Evolutionary conservation across 2,888 invertebrate species (phyloP).

Genomic region (Horisme vitalbata): DNA sequence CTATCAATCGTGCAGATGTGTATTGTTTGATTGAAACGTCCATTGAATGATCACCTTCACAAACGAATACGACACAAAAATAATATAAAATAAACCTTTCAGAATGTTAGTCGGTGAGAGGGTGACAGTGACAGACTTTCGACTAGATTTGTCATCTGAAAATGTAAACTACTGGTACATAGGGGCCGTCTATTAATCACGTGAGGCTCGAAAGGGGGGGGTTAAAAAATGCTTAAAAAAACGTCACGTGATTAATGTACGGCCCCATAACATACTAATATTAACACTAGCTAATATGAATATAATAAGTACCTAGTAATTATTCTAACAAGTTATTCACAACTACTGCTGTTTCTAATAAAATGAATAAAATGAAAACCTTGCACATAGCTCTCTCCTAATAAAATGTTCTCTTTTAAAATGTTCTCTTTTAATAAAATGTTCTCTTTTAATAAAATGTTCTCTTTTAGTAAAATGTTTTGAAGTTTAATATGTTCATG

Average conservation of each 20-base stretch:
- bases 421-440: no score
- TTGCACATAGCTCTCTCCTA: not conserved
- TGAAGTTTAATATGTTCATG: not conserved
- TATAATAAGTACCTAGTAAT: no score
- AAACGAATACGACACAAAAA: constrained; percentile 24
- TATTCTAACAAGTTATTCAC: no score
- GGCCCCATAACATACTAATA: no score
- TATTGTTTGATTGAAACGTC: no score
- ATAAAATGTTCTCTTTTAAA: not conserved
- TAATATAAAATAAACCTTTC: constrained; percentile 26
- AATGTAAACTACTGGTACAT: constrained; percentile 1
- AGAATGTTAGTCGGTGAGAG: constrained; percentile 19
- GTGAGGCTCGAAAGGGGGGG: no score
- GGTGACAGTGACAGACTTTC: constrained; percentile 8
- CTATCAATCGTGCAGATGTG: no score
- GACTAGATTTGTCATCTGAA: constrained; percentile 22
- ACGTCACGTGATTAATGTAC: no score
- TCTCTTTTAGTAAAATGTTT: not conserved
- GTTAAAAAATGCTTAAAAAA: no score
- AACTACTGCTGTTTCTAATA: not conserved
- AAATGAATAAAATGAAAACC: not conserved
- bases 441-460: not conserved
- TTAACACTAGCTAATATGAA: no score
- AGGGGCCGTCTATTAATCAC: no score
- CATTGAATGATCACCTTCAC: no score